These are phyloP conservation scores for Irena cyanogastra DNA, from an alignment of 2,113 vertebrate species.

Conservation along the genomic window DNA sequence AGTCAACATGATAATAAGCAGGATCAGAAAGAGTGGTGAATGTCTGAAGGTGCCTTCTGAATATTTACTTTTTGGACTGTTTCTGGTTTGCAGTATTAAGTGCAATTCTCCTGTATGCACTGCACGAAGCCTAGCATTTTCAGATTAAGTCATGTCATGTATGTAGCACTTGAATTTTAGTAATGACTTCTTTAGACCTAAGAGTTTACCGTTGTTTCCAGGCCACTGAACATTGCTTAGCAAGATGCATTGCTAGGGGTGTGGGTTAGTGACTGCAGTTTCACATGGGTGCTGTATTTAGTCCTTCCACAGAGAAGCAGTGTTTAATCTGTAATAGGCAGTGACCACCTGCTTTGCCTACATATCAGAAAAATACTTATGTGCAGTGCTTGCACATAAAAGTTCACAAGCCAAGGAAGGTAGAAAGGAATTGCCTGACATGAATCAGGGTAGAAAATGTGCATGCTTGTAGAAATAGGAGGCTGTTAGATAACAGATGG, in stretches of 20 bases:
- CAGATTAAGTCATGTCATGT: not conserved
- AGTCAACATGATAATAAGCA: not conserved
- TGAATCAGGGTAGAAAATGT: not conserved
- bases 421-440: not conserved
- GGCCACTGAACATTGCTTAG: not conserved
- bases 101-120: not conserved
- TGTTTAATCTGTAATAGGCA: not conserved
- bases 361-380: not conserved
- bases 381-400: not conserved
- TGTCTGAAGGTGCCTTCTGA: not conserved
- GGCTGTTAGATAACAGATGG: not conserved
- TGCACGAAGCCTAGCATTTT: not conserved
- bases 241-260: not conserved
- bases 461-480: fast-evolving
- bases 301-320: not conserved
- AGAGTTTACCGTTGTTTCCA: not conserved
- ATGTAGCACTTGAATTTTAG: not conserved
- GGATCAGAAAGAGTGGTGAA: not conserved
- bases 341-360: not conserved
- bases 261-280: not conserved
- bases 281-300: not conserved
- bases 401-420: not conserved
- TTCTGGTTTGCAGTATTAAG: not conserved
- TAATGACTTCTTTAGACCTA: not conserved
- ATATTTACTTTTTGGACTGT: not conserved